Base-by-base conservation (phyloP, 1,140 invertebrate genomes). In the Lutraria rhynchaena region DNA sequence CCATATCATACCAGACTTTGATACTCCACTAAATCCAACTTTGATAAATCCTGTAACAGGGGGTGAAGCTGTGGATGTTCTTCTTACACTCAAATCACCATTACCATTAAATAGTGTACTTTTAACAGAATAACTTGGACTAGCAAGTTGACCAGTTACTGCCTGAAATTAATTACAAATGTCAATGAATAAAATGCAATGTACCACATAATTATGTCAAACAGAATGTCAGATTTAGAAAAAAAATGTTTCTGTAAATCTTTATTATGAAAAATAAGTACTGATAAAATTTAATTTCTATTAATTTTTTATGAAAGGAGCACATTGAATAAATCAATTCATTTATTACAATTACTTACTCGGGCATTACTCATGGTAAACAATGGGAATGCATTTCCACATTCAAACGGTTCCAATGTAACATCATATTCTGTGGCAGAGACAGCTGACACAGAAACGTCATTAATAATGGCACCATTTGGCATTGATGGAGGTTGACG, bases 11-110 rank as follows among this genome's bases (percentile, higher is more conserved):
- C 88, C 84, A 49, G 74, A 44, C 44, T 63, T 87, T 11, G 81
- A 77, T 63, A 81, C 49, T 2, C 83, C 85, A 0, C 84, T 75
- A 61, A 83, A 88, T 22, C 81, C 55, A 3, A 89, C 57, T 27
- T 57, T 77, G 65, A 88, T 85, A 15, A 65, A 22, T 0, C 87
- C 88, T 1, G 41, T 81, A 22, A 89, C 75, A 15, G 87, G 85
- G 15, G 82, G 81, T 11, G 87, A 87, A 9, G 88, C 88, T 15
- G 69, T 31, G 0, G 27, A 3, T 53, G 58, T 44, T 29, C 78
- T 49, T 65, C 57, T 37, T 17, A 81, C 69, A 19, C 13, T 37
- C 1, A 73, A 37, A 1, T 24, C 55, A 24, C 51, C 41, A 17
- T 58, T 67, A 29, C 83, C 71, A 29, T 74, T 78, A 35, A 49